Evolutionary conservation across 1,140 invertebrate genomes (phyloP).

Genomic region (Heliconius hewitsoni): DNA sequence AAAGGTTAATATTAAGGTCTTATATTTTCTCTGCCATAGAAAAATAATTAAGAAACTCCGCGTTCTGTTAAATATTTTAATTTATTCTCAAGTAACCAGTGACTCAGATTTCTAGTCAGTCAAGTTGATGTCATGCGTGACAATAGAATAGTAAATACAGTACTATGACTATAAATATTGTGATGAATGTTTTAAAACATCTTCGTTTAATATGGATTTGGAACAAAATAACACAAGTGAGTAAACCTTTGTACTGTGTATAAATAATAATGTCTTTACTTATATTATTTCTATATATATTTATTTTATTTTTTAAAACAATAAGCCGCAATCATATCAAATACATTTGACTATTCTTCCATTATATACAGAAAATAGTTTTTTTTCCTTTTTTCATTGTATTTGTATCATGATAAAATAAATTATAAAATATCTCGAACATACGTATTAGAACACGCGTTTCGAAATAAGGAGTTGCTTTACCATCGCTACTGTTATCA

Average conservation of each 20-base stretch:
- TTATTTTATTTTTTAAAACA: background rate
- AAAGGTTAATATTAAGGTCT: background rate
- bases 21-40: background rate
- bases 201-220: conserved; percentile 15
- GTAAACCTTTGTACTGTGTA: background rate
- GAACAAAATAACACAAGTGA: conserved; percentile 11
- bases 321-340: background rate
- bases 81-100: conserved; percentile 9
- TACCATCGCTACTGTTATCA: conserved; percentile 4
- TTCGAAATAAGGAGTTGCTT: background rate
- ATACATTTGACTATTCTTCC: no score
- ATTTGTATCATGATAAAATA: no score
- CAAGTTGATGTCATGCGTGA: conserved; percentile 24
- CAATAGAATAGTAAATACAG: conserved; percentile 24
- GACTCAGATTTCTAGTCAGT: conserved; percentile 10
- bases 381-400: no score
- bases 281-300: background rate
- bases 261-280: background rate
- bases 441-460: background rate
- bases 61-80: background rate
- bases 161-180: conserved; percentile 14
- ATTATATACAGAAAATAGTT: no score
- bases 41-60: background rate
- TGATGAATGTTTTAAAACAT: conserved; percentile 14
- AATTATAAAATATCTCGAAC: no score